phyloP scores from a whole-genome alignment of 2,113 vertebrate genomes.

The Ceuthmochares aereus region DNA sequence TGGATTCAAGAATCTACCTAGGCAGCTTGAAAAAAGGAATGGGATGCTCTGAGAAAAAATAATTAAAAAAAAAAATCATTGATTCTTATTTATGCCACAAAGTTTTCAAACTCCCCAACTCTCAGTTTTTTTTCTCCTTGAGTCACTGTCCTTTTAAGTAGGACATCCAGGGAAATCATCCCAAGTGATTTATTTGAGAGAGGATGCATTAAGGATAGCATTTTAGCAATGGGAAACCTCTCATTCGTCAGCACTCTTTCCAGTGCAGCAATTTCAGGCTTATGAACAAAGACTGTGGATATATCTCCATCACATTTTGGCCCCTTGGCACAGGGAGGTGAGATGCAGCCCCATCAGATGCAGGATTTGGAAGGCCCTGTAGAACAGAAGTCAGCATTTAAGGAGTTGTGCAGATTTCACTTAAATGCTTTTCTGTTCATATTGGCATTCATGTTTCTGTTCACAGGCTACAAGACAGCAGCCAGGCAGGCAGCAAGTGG shows the following conservation, averaged over 20 bases:
- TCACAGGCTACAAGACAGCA: rapidly evolving
- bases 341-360: neutral
- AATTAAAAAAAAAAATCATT: neutral
- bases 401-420: neutral
- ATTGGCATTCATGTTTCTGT: neutral
- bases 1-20: constrained; percentile 63
- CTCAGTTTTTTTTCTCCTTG: neutral
- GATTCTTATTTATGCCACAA: neutral
- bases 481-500: neutral
- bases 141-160: neutral
- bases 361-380: neutral
- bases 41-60: neutral
- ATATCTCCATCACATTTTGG: neutral
- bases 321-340: neutral
- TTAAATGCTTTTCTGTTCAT: neutral
- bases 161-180: neutral
- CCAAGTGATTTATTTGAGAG: neutral
- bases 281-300: neutral
- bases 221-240: neutral
- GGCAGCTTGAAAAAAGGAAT: constrained; percentile 36
- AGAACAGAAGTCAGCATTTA: neutral
- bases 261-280: neutral
- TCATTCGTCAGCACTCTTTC: neutral
- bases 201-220: neutral
- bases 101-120: neutral